A percentile compares a stretch with the other conserved stretches of the same genome.
These are phyloP conservation scores for Atlantisia rogersi DNA, from an alignment of 2,113 vertebrate genomes.

Conservation along the genomic window DNA sequence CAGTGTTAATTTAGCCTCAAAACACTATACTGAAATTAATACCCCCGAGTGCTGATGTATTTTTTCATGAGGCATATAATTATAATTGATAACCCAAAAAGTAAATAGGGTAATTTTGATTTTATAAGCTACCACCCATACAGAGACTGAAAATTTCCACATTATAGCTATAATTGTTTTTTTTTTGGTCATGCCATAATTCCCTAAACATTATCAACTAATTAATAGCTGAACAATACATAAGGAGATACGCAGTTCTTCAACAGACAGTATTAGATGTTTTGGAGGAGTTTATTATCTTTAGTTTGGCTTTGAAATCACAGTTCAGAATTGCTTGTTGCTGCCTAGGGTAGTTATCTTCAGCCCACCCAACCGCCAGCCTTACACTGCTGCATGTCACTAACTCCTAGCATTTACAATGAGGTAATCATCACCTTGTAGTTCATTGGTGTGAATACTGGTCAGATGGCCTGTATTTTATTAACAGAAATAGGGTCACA, in stretches of 20 bases:
- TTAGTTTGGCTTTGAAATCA: neutral
- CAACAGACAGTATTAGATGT: neutral
- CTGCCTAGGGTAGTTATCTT: neutral
- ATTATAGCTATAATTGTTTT: neutral
- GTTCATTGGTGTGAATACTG: conserved; percentile 56
- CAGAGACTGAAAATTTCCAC: neutral
- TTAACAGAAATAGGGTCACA: conserved; percentile 81
- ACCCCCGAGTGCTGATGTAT: neutral
- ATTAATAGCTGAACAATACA: conserved; percentile 25
- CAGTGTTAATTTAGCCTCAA: conserved; percentile 21
- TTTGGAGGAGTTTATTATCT: neutral
- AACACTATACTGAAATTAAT: conserved; percentile 31
- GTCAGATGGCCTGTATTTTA: conserved; percentile 74
- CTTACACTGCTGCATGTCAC: neutral
- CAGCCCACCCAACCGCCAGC: neutral
- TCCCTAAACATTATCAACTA: conserved; percentile 35
- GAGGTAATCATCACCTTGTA: conserved; percentile 71
- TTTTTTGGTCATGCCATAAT: conserved; percentile 13
- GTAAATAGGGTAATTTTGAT: conserved; percentile 42
- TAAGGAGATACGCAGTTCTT: neutral
- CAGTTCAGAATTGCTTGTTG: neutral
- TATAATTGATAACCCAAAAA: conserved; percentile 42
- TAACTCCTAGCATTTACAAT: conserved; percentile 32
- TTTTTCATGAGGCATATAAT: conserved; percentile 9
- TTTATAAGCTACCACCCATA: conserved; percentile 18